A percentile compares a stretch with the other conserved stretches of the same genome.
Conservation (phyloP, 2,113 vertebrate species). For the Anas platyrhynchos region DNA sequence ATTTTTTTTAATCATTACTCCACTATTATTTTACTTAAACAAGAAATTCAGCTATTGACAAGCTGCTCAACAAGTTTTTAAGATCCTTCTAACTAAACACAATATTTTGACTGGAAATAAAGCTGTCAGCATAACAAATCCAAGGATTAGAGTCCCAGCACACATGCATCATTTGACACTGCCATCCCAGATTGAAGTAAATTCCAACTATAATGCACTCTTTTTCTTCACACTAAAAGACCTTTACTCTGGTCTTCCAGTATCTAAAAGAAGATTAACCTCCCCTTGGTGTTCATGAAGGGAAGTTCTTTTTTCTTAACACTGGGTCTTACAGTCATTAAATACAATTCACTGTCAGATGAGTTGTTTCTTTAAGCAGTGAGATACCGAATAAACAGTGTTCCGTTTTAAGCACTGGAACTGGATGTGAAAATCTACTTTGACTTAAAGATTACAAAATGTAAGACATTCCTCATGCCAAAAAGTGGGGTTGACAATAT, state of each 20-base stretch:
- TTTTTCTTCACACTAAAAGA: not conserved
- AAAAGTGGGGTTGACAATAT: accelerated
- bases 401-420: not conserved
- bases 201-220: not conserved
- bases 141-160: not conserved
- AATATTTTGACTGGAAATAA: not conserved
- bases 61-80: not conserved
- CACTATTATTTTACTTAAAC: not conserved
- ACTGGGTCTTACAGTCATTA: not conserved
- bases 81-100: not conserved
- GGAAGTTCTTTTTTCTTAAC: not conserved
- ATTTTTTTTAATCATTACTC: not conserved
- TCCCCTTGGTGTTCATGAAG: not conserved
- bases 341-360: not conserved
- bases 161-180: not conserved
- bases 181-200: not conserved
- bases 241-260: not conserved
- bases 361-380: not conserved
- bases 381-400: not conserved
- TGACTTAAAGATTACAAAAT: not conserved
- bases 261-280: not conserved
- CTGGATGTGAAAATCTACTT: not conserved
- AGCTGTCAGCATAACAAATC: not conserved
- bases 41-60: not conserved
- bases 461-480: not conserved